Base-by-base conservation (phyloP, 2,797 vertebrate genomes). In the Sebastiscus tertius region DNA sequence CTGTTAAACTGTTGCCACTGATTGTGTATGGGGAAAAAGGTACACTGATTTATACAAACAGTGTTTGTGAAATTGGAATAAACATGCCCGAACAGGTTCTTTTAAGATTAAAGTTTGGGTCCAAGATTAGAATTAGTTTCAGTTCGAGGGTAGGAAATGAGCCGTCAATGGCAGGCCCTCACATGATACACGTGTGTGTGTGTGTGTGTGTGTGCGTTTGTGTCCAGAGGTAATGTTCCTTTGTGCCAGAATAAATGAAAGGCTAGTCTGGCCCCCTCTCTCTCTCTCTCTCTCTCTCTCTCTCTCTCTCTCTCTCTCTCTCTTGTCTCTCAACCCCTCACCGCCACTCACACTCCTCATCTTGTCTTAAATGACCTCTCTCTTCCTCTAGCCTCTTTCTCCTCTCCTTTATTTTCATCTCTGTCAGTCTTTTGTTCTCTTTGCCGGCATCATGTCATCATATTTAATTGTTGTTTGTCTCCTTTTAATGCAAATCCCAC, bases 161-260 rank as follows among this genome's bases (percentile, higher is more conserved):
- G 49, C 49, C 20, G 20, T 52, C 49, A 52, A 10, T 39, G 3
- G 13, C 29, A 11, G 59, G 49, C 4, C 64, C 36, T 58, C 76
- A 77, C 29, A 29, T 55, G 55, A 82, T n/a, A 80, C 34, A 56
- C 29, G 7, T 18, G 5, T 13, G 1, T 59, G 61, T 13, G 1
- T 59, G 61, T 72, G 73, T 74, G 55, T 54, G 24, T 54, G 18
- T 56, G 59, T 60, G 36, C 16, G 16, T 66, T 2, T 63, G 52
- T 29, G 63, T 88, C 52, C 61, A 84, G 66, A 74, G 52, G 14
- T 71, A 77, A 79, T 81, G 76, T 78, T 77, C 68, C 79, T 89
- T 84, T 86, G 87, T 88, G 65, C 29, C 67, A 82, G 85, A 87
- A 75, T 78, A 83, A 87, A 89, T 77, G 63, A 84, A 74, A 81